Evolutionary conservation across 2,888 invertebrate species (phyloP).

Genomic region (Nephrotoma appendiculata): DNA sequence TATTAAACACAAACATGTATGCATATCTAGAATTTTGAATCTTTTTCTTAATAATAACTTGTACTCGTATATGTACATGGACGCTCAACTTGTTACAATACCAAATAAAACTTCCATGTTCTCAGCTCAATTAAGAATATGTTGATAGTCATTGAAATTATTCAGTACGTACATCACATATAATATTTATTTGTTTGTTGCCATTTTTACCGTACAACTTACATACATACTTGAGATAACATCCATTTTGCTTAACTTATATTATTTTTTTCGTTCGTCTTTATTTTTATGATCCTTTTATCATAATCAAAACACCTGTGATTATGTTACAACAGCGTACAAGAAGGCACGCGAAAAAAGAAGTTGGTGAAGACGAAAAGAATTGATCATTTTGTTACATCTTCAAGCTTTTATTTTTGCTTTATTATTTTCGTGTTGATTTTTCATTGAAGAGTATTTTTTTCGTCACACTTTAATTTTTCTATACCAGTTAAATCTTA

Average conservation of each 20-base stretch:
- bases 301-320: background rate
- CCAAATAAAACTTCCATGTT: background rate
- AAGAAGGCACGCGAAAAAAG: background rate
- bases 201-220: background rate
- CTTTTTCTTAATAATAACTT: too few relatives aligned
- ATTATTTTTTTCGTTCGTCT: background rate
- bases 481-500: background rate
- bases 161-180: background rate
- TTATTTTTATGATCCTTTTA: background rate
- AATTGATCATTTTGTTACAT: background rate
- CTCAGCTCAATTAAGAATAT: background rate
- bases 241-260: background rate
- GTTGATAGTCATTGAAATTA: background rate
- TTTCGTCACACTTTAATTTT: background rate
- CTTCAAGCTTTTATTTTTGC: background rate
- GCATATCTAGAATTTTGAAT: too few relatives aligned
- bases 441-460: background rate
- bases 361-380: background rate
- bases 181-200: background rate
- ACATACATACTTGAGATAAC: background rate
- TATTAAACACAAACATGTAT: too few relatives aligned
- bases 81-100: too few relatives aligned
- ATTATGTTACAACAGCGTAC: background rate
- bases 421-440: background rate
- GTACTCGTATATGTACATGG: too few relatives aligned